Evolutionary conservation across 2,888 invertebrate species (phyloP).

Genomic region (Xestia sexstrigata): DNA sequence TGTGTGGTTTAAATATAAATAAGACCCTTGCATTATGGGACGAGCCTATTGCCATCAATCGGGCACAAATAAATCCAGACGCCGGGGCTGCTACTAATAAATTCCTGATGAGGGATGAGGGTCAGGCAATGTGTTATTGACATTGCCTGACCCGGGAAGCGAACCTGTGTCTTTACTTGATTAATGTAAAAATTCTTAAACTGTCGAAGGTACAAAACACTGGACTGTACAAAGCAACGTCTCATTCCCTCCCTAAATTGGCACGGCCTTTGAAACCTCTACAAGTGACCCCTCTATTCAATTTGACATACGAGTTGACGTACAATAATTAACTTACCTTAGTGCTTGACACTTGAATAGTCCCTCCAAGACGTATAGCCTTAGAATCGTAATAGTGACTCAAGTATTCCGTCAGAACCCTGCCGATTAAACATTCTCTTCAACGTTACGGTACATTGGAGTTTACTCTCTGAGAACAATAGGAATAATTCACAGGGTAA

Average conservation of each 20-base stretch:
- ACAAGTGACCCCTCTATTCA: constrained; percentile 20
- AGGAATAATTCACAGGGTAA: constrained; percentile 11
- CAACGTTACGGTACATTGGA: constrained; percentile 30
- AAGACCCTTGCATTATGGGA: no score
- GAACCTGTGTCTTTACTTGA: not conserved
- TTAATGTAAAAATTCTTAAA: not conserved
- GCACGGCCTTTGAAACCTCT: constrained; percentile 2
- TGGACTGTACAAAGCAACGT: not conserved
- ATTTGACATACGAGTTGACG: constrained; percentile 33
- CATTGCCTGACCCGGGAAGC: not conserved
- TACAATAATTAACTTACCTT: constrained; percentile 46
- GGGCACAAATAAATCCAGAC: no score
- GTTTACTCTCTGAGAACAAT: constrained; percentile 40
- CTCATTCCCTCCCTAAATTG: constrained; percentile 12
- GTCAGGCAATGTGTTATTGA: no score
- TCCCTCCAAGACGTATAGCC: constrained; percentile 15
- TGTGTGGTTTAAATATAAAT: no score
- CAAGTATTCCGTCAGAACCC: constrained; percentile 59
- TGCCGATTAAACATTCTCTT: constrained; percentile 53
- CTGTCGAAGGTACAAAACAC: not conserved
- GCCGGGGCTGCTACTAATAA: no score
- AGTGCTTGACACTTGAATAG: constrained; percentile 45
- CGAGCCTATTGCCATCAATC: no score
- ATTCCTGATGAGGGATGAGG: no score
- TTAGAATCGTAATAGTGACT: constrained; percentile 15